Conservation (phyloP, 2,888 invertebrate genomes). For the Lingula anatina region DNA sequence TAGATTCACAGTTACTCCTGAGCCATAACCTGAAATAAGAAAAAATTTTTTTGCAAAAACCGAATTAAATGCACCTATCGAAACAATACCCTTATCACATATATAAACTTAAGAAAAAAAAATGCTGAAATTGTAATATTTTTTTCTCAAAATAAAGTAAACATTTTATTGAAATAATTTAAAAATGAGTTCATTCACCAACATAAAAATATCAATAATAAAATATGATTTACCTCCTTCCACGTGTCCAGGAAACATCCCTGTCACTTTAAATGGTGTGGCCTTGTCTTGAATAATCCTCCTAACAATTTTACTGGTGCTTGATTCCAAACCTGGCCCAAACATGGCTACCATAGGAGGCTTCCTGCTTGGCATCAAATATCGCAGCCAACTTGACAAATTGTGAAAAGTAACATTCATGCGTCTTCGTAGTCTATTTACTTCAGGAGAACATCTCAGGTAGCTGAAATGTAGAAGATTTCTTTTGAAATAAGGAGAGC, state of each 20-base stretch:
- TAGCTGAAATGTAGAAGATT: conserved; percentile 22
- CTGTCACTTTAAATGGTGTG: conserved; percentile 17
- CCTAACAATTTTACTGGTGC: conserved; percentile 28
- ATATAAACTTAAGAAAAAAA: no score
- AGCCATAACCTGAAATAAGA: conserved; percentile 27
- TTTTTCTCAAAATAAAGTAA: no score
- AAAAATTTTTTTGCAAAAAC: no score
- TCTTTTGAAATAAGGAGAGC: neutral
- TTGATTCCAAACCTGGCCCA: conserved; percentile 37
- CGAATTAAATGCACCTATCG: no score
- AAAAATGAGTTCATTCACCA: no score
- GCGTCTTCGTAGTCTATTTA: conserved; percentile 21
- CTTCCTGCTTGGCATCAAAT: conserved; percentile 32
- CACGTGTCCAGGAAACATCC: conserved; percentile 39
- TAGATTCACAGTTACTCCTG: conserved; percentile 30
- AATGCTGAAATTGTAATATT: no score
- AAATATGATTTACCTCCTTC: no score
- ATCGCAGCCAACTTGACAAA: conserved; percentile 19
- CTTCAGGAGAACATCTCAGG: conserved; percentile 31
- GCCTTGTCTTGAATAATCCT: conserved; percentile 26
- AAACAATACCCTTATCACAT: no score
- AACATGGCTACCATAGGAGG: conserved; percentile 37
- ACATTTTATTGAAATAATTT: no score
- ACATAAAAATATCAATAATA: no score
- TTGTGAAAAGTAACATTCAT: conserved; percentile 26